Conservation (phyloP, 2,888 invertebrate genomes). For the Meganola albula region DNA sequence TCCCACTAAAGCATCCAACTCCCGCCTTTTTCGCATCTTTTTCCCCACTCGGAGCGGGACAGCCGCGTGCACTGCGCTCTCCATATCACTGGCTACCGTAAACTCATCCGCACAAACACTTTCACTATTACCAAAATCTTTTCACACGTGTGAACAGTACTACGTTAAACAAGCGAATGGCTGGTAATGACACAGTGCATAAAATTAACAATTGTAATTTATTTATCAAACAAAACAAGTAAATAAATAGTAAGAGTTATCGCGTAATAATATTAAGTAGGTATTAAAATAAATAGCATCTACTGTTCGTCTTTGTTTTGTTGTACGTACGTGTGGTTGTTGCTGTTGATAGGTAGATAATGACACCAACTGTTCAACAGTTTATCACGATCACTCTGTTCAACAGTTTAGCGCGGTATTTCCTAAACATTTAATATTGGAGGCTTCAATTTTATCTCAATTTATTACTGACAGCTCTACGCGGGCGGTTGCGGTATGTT, state of each 20-base stretch:
- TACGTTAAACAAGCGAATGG: conserved; percentile 48
- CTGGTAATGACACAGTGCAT: conserved; percentile 29
- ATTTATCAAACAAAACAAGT: too few relatives aligned
- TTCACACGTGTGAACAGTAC: conserved; percentile 42
- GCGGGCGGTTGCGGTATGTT: too few relatives aligned
- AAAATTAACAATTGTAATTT: conserved; percentile 29
- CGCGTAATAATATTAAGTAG: too few relatives aligned
- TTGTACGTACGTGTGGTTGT: background rate
- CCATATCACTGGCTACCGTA: conserved; percentile 64
- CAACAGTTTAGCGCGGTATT: too few relatives aligned
- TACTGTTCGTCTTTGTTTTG: conserved; percentile 23
- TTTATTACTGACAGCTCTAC: too few relatives aligned
- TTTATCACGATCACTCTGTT: too few relatives aligned
- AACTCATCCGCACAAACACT: conserved; percentile 56
- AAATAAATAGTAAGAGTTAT: conserved; percentile 5
- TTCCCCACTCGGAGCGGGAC: conserved; percentile 82
- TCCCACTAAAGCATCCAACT: conserved; percentile 84
- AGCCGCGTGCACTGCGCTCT: conserved; percentile 78
- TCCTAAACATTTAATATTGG: too few relatives aligned
- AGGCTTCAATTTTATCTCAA: too few relatives aligned
- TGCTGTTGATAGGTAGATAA: background rate
- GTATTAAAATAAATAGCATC: conserved; percentile 14
- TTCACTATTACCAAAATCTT: conserved; percentile 30
- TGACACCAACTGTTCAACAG: too few relatives aligned
- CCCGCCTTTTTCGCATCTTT: conserved; percentile 87